Base-by-base conservation (phyloP, 1,140 invertebrate species). In the Chionoecetes opilio region DNA sequence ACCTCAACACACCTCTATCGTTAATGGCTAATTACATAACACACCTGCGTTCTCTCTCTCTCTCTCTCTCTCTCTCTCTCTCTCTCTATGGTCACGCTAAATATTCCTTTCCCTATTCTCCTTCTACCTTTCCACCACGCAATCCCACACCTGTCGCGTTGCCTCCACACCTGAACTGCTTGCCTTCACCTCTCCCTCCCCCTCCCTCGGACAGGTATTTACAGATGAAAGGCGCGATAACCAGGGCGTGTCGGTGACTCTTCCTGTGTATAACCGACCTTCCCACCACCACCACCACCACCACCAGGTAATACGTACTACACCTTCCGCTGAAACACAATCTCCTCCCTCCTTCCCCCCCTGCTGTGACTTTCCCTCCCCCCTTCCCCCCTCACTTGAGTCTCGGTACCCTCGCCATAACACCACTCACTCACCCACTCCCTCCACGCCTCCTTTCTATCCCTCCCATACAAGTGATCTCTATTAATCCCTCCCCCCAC, bases 241-340 rank as follows among this genome's bases (percentile, higher is more conserved):
- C 17, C 8, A 35, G 84, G 32, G 84, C 35, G 84, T 86, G 84
- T 8, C 14, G 32, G 29, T 86, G 84, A 35, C 32, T 86, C 32
- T 86, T 34, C 35, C 32, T 86, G 84, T 86, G 84, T 86, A 38
- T 86, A 37, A 29, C 35, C 86, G 38, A 37, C n/a, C 86, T 88
- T 37, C 32, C 35, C 32, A 37, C 11, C 86, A 38, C 35, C 32
- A 38, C 35, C 35, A 88, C 26, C 32, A 37, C 35, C n/a, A 21
- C 32, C 21, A 38, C 17, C 3, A 29, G 2, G 3, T 37, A 37
- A 3, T 37, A 37, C 34, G 17, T 41, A 86, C 84, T 21, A 86
- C 82, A 84, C 35, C 84, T 86, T 26, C 84, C 84, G 14, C 32
- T 38, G 35, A 86, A 34, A 35, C 84, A 86, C n/a, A 86, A 86